Percentiles rank a stretch among this genome's conserved stretches.
phyloP scores from a whole-genome alignment of 2,797 vertebrate species.

The Gymnodraco acuticeps region DNA sequence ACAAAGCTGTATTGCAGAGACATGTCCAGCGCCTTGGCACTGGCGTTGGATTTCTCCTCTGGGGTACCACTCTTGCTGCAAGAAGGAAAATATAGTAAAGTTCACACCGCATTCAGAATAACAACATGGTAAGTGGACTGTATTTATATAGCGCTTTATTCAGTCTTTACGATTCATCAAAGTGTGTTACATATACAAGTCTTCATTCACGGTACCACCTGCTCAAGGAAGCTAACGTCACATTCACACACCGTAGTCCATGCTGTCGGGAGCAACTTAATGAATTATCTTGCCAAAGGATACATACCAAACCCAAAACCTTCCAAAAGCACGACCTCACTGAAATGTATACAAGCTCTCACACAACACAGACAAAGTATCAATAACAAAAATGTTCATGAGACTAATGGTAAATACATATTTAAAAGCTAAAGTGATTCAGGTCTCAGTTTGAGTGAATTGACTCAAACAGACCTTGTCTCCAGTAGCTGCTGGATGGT shows the following conservation, averaged over 20 bases:
- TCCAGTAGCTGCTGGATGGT: constrained; percentile 92
- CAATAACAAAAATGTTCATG: not conserved
- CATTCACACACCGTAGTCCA: too few species aligned
- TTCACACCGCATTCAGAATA: not conserved
- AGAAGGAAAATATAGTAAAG: not conserved
- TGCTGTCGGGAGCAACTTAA: too few species aligned
- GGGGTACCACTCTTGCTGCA: constrained; percentile 83
- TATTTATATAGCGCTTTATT: too few species aligned
- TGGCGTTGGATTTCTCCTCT: constrained; percentile 86
- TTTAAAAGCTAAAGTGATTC: not conserved
- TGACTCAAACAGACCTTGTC: constrained; percentile 74
- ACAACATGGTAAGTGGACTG: not conserved
- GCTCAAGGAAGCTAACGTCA: too few species aligned
- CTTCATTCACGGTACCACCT: too few species aligned
- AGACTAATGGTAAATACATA: not conserved
- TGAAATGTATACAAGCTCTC: not conserved
- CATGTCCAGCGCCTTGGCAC: constrained; percentile 88
- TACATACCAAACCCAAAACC: too few species aligned
- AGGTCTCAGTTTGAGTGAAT: not conserved
- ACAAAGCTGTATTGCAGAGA: constrained; percentile 94
- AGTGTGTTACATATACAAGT: too few species aligned
- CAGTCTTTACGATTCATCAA: too few species aligned
- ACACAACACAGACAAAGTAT: not conserved
- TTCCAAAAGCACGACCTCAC: too few species aligned
- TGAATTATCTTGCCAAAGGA: too few species aligned